Evolutionary conservation across 2,113 vertebrate species (phyloP).

Genomic region (rat (Rattus norvegicus)): DNA sequence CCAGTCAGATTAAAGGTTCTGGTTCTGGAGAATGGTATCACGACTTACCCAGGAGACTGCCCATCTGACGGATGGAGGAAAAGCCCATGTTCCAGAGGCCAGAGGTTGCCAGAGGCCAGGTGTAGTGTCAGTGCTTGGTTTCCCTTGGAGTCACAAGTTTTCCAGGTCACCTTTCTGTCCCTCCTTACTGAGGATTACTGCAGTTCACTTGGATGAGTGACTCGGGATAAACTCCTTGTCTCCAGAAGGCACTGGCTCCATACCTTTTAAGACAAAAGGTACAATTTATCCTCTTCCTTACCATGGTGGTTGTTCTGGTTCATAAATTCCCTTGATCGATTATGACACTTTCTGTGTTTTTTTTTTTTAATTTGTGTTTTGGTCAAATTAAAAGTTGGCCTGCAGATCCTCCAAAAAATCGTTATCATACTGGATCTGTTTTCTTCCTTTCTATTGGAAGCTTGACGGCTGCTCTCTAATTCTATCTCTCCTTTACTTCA

Average conservation of each 20-base stretch:
- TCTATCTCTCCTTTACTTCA: constrained; percentile 79
- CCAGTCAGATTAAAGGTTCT: background rate
- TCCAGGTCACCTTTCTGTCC: constrained; percentile 87
- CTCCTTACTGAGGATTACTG: constrained; percentile 92
- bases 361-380: constrained; percentile 81
- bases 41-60: background rate
- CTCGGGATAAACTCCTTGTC: constrained; percentile 89
- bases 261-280: constrained; percentile 89
- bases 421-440: constrained; percentile 69
- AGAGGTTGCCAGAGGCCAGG: background rate
- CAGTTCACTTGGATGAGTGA: constrained; percentile 93
- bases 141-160: constrained; percentile 93
- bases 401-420: constrained; percentile 87
- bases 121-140: constrained; percentile 87
- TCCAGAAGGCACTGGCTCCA: constrained; percentile 89
- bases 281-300: constrained; percentile 76
- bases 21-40: background rate
- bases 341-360: constrained; percentile 93
- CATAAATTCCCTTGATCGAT: constrained; percentile 89
- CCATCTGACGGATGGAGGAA: background rate
- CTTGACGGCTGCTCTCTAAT: constrained; percentile 70
- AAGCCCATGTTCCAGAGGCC: background rate
- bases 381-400: constrained; percentile 87
- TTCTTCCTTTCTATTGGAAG: constrained; percentile 47
- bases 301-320: constrained; percentile 90